Evolutionary conservation across 2,888 invertebrate genomes (phyloP).

Genomic region (Netelia melanura): DNA sequence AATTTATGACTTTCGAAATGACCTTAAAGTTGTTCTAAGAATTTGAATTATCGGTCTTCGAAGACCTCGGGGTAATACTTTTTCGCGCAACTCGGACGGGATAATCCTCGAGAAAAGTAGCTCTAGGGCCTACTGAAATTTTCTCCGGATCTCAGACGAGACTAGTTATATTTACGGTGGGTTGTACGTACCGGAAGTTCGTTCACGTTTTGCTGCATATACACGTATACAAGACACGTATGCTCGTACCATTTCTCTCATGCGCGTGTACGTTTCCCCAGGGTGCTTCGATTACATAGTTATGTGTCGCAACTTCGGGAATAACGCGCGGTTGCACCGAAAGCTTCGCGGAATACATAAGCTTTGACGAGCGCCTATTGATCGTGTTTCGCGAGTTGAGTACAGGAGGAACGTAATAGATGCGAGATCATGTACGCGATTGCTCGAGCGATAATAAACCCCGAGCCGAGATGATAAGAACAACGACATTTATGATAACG

Average conservation of each 20-base stretch:
- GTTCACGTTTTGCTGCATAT: slow-evolving; percentile 13
- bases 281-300: slow-evolving; percentile 56
- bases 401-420: neutral
- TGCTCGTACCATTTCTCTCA: neutral
- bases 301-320: slow-evolving; percentile 35
- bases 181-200: slow-evolving; percentile 47
- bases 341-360: slow-evolving; percentile 60
- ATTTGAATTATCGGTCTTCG: slow-evolving; percentile 17
- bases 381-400: slow-evolving; percentile 54
- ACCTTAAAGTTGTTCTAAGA: neutral
- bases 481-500: neutral
- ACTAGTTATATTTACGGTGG: slow-evolving; percentile 10
- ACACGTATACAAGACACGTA: slow-evolving; percentile 7
- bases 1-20: slow-evolving; percentile 9
- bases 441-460: slow-evolving; percentile 37
- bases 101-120: slow-evolving; percentile 34
- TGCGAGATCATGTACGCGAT: slow-evolving; percentile 32
- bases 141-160: neutral
- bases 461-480: neutral
- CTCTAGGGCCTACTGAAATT: slow-evolving; percentile 13
- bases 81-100: slow-evolving; percentile 23
- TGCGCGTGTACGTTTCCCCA: neutral
- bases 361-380: slow-evolving; percentile 62
- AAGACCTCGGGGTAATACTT: slow-evolving; percentile 21
- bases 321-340: slow-evolving; percentile 44